These are phyloP conservation scores for Lepidocolaptes lacrymiger DNA, from an alignment of 2,797 vertebrate genomes.

Conservation along the genomic window DNA sequence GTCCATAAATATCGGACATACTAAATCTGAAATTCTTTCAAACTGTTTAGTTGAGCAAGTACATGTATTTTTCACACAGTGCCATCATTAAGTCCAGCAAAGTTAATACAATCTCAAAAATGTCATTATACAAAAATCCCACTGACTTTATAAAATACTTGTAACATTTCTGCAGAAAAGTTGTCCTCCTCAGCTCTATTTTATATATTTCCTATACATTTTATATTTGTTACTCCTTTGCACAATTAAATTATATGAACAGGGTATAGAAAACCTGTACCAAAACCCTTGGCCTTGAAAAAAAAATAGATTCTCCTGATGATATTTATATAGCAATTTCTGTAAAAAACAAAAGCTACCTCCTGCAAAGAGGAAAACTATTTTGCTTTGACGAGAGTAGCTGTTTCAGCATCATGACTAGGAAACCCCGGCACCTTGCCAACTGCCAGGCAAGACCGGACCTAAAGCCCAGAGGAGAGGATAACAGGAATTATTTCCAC, in stretches of 20 bases:
- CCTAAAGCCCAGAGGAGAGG: not conserved
- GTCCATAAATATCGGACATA: constrained; percentile 6
- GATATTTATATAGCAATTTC: not conserved
- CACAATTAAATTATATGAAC: not conserved
- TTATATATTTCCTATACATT: not conserved
- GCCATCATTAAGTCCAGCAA: constrained; percentile 32
- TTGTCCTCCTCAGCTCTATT: not conserved
- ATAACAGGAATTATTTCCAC: not conserved
- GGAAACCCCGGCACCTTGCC: not conserved
- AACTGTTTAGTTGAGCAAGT: constrained; percentile 50
- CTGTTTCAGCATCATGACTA: not conserved
- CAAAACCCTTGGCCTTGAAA: not conserved
- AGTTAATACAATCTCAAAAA: constrained; percentile 8
- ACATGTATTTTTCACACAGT: constrained; percentile 20
- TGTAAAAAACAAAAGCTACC: not conserved
- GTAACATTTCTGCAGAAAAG: not conserved
- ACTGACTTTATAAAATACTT: not conserved
- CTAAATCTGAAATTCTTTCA: constrained; percentile 45
- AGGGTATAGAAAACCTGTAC: not conserved
- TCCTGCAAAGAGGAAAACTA: not conserved
- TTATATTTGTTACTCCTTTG: not conserved
- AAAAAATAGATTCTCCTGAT: constrained; percentile 5
- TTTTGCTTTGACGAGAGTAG: not conserved
- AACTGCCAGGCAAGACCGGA: not conserved
- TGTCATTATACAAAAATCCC: not conserved